Conservation (phyloP, 2,113 vertebrate genomes). For the Megatriorchis doriae region DNA sequence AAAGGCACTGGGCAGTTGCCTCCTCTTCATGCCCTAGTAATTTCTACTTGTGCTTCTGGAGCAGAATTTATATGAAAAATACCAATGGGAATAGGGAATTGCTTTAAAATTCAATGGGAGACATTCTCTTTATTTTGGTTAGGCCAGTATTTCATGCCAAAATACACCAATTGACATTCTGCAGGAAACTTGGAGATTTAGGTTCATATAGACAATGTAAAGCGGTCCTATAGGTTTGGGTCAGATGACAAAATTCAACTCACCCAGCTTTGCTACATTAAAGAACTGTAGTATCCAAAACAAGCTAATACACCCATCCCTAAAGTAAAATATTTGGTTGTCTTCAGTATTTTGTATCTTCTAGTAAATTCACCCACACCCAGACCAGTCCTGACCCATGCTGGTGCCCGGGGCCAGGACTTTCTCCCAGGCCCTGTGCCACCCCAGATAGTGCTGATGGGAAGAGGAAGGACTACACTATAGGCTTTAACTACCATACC, state of each 20-base stretch:
- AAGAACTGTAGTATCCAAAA: not conserved
- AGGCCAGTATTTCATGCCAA: not conserved
- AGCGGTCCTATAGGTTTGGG: not conserved
- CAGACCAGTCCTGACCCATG: not conserved
- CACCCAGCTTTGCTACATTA: not conserved
- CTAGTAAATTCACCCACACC: not conserved
- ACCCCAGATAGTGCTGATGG: too few species aligned
- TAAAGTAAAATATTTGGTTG: not conserved
- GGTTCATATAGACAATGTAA: not conserved
- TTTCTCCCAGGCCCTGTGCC: fast-evolving
- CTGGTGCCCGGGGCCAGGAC: not conserved
- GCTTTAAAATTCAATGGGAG: not conserved
- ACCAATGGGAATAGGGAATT: not conserved
- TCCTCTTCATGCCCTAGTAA: not conserved
- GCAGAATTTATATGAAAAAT: not conserved
- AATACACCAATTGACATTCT: not conserved
- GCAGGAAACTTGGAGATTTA: not conserved
- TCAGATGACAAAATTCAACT: not conserved
- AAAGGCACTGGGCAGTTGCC: not conserved
- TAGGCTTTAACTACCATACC: not conserved
- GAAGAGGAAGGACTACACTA: not conserved
- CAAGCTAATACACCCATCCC: not conserved
- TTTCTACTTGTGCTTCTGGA: not conserved
- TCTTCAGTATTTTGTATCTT: not conserved
- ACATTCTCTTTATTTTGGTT: not conserved